Percentiles rank a stretch among this genome's conserved stretches.
Evolutionary conservation across 2,113 vertebrate species (phyloP).

Genomic region (Myrmecophaga tridactyla): DNA sequence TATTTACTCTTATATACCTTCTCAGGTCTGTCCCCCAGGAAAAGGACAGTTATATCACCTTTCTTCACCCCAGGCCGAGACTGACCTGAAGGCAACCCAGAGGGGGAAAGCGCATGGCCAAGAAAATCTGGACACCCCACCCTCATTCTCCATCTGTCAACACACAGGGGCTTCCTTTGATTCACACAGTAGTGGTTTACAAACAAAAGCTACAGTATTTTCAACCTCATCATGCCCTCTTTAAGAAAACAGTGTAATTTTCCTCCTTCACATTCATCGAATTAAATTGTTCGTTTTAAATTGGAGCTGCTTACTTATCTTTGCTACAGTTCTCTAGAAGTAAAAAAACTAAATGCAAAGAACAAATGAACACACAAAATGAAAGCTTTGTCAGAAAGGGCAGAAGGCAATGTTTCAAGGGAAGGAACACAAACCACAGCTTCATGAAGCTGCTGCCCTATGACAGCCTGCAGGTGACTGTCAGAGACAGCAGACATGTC

Average conservation of each 20-base stretch:
- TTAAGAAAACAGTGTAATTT: background rate
- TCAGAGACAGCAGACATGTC: background rate
- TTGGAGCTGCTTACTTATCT: background rate
- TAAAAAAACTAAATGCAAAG: background rate
- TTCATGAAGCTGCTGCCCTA: background rate
- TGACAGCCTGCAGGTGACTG: background rate
- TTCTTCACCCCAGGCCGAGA: too few species aligned
- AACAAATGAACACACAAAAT: background rate
- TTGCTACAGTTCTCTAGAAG: background rate
- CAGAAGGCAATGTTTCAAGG: background rate
- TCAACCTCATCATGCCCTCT: background rate
- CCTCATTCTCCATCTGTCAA: background rate
- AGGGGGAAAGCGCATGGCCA: fast-evolving
- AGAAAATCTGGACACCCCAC: fast-evolving
- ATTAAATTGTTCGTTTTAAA: background rate
- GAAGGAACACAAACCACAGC: fast-evolving
- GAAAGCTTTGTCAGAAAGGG: background rate
- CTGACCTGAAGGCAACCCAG: background rate
- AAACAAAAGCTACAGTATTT: fast-evolving
- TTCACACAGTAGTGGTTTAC: background rate
- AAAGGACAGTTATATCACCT: background rate
- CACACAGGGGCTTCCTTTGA: background rate
- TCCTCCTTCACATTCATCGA: background rate
- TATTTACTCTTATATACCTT: background rate
- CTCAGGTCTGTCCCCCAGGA: background rate